phyloP scores from a whole-genome alignment of 2,113 vertebrate species.

The Illadopsis cleaveri region DNA sequence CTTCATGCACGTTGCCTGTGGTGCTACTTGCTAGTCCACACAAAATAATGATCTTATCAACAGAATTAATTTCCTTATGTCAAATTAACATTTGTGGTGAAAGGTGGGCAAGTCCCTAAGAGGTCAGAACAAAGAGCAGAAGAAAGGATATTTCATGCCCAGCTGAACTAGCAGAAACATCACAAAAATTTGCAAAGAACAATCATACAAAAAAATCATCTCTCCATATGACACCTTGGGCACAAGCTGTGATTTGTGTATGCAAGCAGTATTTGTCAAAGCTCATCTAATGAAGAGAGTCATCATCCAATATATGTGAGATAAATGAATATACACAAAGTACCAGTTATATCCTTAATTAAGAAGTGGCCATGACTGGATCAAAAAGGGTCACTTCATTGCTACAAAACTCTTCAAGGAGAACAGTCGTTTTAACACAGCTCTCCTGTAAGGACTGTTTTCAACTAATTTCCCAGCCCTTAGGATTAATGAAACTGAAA shows the following conservation, averaged over 20 bases:
- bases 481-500: not conserved
- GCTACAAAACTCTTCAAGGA: not conserved
- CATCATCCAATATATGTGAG: accelerated
- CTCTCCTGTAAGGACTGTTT: not conserved
- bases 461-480: not conserved
- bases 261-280: not conserved
- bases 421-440: not conserved
- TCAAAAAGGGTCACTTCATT: not conserved
- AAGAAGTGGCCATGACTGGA: not conserved
- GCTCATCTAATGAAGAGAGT: not conserved
- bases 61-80: not conserved
- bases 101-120: not conserved
- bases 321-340: not conserved
- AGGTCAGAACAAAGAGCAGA: not conserved
- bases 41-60: not conserved
- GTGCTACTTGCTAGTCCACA: not conserved
- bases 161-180: not conserved
- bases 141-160: not conserved
- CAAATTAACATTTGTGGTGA: not conserved
- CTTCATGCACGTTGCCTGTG: not conserved
- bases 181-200: not conserved
- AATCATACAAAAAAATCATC: not conserved
- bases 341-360: not conserved
- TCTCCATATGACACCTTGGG: not conserved
- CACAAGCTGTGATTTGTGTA: not conserved